phyloP scores from a whole-genome alignment of 1,140 invertebrate genomes.

The Penaeus japonicus region DNA sequence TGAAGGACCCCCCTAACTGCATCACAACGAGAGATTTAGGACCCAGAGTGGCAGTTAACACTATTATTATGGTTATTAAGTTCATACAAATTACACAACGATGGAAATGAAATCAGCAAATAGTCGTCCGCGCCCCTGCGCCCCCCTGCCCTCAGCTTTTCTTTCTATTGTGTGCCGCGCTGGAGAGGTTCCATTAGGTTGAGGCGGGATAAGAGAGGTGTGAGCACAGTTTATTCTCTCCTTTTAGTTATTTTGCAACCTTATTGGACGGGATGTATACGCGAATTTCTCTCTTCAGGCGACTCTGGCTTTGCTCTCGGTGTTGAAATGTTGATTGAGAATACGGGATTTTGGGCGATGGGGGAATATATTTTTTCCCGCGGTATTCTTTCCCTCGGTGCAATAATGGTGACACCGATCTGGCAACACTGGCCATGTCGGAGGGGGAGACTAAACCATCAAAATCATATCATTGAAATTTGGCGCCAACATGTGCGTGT shows the following conservation, averaged over 20 bases:
- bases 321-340: no score
- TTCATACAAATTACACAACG: slow-evolving; percentile 46
- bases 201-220: not conserved
- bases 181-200: slow-evolving; percentile 35
- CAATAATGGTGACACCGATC: not conserved
- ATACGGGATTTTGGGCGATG: no score
- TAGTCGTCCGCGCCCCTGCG: not conserved
- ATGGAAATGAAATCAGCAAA: slow-evolving; percentile 50
- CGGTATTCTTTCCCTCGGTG: not conserved
- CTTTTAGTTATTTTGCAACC: no score
- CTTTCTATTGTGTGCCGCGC: slow-evolving; percentile 28
- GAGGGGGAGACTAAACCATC: slow-evolving; percentile 22
- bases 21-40: slow-evolving; percentile 18
- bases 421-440: slow-evolving; percentile 9
- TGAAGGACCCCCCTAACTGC: slow-evolving; percentile 8
- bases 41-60: slow-evolving; percentile 39
- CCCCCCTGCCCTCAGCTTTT: slow-evolving; percentile 13
- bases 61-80: slow-evolving; percentile 52
- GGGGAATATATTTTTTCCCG: no score
- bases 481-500: slow-evolving; percentile 38
- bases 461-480: slow-evolving; percentile 53
- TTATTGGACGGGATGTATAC: no score
- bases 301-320: no score
- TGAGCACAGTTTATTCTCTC: not conserved
- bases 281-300: no score